Conservation (phyloP, 35 echinoderm and acorn worm genomes). For the Diadema setosum region DNA sequence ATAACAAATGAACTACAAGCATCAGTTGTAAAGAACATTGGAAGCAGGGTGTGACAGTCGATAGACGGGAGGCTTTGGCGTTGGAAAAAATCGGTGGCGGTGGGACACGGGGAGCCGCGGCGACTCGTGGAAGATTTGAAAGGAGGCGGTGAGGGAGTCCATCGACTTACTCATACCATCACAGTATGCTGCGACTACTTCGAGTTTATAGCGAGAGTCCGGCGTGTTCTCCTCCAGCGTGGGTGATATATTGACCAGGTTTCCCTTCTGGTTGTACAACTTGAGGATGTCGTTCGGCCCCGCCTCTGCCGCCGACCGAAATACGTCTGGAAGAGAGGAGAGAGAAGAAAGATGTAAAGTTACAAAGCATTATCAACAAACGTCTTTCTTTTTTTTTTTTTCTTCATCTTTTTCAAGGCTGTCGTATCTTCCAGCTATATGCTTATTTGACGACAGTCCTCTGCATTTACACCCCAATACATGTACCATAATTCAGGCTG, state of each 20-base stretch:
- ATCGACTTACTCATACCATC: slow-evolving; percentile 73
- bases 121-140: no score
- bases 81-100: not conserved
- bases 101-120: no score
- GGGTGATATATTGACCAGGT: slow-evolving; percentile 91
- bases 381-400: not conserved
- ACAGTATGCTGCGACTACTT: slow-evolving; percentile 86
- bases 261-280: slow-evolving; percentile 88
- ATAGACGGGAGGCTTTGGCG: not conserved
- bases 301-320: slow-evolving; percentile 89
- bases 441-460: no score
- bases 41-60: not conserved
- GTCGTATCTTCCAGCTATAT: no score
- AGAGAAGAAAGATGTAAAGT: slow-evolving; percentile 9
- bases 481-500: no score
- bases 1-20: not conserved
- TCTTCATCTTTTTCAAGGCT: not conserved
- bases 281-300: slow-evolving; percentile 96
- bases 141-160: no score
- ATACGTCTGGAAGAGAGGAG: slow-evolving; percentile 63
- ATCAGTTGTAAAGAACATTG: not conserved
- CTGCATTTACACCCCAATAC: no score
- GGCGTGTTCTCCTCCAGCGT: slow-evolving; percentile 83
- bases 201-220: slow-evolving; percentile 72
- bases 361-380: not conserved